A percentile compares a stretch with the other conserved stretches of the same genome.
phyloP scores from a whole-genome alignment of 2,113 vertebrate species.

The Mohoua ochrocephala region DNA sequence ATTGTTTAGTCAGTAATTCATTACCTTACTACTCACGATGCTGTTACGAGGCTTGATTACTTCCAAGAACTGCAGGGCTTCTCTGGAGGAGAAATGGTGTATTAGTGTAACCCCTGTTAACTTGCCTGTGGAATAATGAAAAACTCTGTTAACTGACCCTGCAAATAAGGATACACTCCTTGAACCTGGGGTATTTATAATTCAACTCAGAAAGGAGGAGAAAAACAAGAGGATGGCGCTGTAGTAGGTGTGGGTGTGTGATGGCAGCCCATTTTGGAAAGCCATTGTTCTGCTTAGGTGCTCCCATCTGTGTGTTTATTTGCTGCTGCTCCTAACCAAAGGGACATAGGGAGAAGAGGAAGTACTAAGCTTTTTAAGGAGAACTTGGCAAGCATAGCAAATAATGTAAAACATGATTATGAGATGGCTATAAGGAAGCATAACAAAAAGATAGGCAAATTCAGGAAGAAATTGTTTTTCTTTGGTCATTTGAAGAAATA shows the following conservation, averaged over 20 bases:
- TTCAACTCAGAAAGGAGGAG: neutral
- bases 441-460: neutral
- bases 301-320: neutral
- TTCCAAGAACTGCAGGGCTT: neutral
- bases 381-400: neutral
- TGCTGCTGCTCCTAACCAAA: neutral
- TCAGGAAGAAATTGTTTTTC: neutral
- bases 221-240: neutral
- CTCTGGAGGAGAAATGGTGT: neutral
- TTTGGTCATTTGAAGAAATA: neutral
- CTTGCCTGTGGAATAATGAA: neutral
- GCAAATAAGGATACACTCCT: neutral
- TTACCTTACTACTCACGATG: neutral
- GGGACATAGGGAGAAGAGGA: neutral
- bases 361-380: neutral
- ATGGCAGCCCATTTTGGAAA: neutral
- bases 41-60: neutral
- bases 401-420: neutral
- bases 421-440: neutral
- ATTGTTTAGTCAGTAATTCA: neutral
- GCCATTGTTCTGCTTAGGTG: neutral
- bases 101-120: neutral
- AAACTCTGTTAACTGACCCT: neutral
- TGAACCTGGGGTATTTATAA: neutral
- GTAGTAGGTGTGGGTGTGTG: neutral